Conservation (phyloP, 2,797 vertebrate genomes). For the Hybognathus amarus region DNA sequence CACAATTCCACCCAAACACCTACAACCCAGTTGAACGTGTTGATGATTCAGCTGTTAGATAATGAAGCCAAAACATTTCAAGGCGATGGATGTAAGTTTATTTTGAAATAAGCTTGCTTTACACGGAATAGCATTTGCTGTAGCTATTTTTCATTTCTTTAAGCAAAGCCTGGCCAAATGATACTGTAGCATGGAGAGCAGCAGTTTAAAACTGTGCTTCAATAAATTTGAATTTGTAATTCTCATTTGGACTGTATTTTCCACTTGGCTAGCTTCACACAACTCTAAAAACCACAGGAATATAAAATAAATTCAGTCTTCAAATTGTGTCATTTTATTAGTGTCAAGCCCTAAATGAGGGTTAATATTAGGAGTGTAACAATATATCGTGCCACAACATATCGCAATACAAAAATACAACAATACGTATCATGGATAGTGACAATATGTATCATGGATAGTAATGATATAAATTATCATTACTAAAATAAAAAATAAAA, state of each 20-base stretch:
- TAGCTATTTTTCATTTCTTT: slow-evolving; percentile 12
- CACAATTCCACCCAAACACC: slow-evolving; percentile 42
- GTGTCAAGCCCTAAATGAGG: not conserved
- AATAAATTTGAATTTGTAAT: slow-evolving; percentile 12
- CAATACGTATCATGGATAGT: no score
- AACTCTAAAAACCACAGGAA: not conserved
- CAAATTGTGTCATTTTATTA: slow-evolving; percentile 37
- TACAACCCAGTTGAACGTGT: slow-evolving; percentile 35
- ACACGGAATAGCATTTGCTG: not conserved
- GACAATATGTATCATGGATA: no score
- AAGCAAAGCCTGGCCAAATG: slow-evolving; percentile 23
- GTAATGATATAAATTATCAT: no score
- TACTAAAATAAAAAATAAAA: no score
- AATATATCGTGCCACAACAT: no score
- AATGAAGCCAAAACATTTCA: slow-evolving; percentile 34
- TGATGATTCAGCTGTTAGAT: slow-evolving; percentile 32
- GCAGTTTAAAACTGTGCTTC: not conserved
- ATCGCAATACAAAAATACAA: no score
- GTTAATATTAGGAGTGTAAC: not conserved
- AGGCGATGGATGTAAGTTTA: not conserved
- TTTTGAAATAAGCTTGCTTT: slow-evolving; percentile 3
- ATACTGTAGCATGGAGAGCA: not conserved
- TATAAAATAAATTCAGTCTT: slow-evolving; percentile 10
- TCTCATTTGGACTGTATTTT: not conserved
- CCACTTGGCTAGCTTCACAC: not conserved